Percentiles rank a stretch among this genome's conserved stretches.
Conservation (phyloP, 1,140 invertebrate species). For the Limonius californicus region DNA sequence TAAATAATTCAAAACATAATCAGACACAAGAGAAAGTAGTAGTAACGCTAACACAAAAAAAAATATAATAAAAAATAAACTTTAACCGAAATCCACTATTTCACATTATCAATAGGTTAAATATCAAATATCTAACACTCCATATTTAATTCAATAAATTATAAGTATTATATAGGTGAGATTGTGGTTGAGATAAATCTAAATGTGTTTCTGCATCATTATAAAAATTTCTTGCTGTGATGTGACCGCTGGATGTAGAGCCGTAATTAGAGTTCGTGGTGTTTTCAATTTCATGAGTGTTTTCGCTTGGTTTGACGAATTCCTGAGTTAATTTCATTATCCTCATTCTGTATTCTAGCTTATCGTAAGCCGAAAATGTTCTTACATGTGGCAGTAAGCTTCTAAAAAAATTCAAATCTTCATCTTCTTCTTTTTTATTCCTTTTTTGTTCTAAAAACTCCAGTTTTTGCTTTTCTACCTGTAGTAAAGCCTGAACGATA, state of each 20-base stretch:
- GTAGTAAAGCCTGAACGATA: too few relatives aligned
- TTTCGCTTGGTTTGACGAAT: too few relatives aligned
- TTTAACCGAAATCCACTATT: constrained; percentile 14
- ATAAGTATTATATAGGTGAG: not conserved
- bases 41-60: constrained; percentile 11
- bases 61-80: constrained; percentile 1
- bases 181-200: constrained; percentile 6
- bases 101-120: not conserved
- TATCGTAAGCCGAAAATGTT: not conserved
- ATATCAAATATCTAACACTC: constrained; percentile 2
- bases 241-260: not conserved
- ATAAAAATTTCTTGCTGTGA: not conserved
- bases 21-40: too few relatives aligned
- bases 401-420: too few relatives aligned
- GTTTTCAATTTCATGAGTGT: too few relatives aligned
- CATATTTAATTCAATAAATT: not conserved
- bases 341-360: too few relatives aligned
- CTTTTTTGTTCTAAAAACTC: not conserved
- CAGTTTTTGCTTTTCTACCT: too few relatives aligned
- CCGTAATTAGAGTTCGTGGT: constrained; percentile 8
- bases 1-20: too few relatives aligned
- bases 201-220: constrained; percentile 8
- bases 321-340: too few relatives aligned
- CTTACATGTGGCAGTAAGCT: constrained; percentile 12
- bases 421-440: too few relatives aligned